phyloP scores from a whole-genome alignment of 1,140 invertebrate genomes.

The Polypedilum pembai region DNA sequence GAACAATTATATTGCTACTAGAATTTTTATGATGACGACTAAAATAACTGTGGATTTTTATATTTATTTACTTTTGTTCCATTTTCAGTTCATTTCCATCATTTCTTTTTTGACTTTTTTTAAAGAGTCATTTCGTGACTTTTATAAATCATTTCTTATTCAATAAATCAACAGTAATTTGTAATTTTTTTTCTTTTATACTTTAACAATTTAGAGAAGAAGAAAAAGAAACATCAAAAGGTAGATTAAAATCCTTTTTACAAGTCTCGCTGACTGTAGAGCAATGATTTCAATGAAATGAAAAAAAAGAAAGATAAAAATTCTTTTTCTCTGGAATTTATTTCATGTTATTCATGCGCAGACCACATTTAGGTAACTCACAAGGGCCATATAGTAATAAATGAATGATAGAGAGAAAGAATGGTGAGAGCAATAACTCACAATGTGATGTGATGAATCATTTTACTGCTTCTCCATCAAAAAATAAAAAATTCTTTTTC shows the following conservation, averaged over 20 bases:
- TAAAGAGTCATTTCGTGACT: not conserved
- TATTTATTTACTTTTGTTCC: no score
- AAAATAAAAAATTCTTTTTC: not conserved
- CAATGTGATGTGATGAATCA: slow-evolving; percentile 17
- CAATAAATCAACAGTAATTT: slow-evolving; percentile 19
- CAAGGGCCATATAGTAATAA: slow-evolving; percentile 6
- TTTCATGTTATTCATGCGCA: not conserved
- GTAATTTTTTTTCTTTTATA: slow-evolving; percentile 2
- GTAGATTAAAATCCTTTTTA: not conserved
- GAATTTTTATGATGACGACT: no score
- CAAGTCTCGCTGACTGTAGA: not conserved
- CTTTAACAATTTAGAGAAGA: not conserved
- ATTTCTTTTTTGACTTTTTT: not conserved
- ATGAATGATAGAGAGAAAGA: not conserved
- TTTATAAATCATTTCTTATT: not conserved
- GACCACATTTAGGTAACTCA: not conserved
- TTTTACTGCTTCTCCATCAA: slow-evolving; percentile 15
- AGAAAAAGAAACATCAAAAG: not conserved
- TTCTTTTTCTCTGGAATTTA: not conserved
- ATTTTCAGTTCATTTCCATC: not conserved
- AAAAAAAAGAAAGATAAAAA: not conserved
- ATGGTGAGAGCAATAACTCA: slow-evolving; percentile 14
- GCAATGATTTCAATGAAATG: not conserved
- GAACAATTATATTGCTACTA: no score
- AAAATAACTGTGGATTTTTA: no score